A percentile compares a stretch with the other conserved stretches of the same genome.
These are phyloP conservation scores for Dynastes grantii DNA, from an alignment of 2,888 invertebrate genomes.

Conservation along the genomic window DNA sequence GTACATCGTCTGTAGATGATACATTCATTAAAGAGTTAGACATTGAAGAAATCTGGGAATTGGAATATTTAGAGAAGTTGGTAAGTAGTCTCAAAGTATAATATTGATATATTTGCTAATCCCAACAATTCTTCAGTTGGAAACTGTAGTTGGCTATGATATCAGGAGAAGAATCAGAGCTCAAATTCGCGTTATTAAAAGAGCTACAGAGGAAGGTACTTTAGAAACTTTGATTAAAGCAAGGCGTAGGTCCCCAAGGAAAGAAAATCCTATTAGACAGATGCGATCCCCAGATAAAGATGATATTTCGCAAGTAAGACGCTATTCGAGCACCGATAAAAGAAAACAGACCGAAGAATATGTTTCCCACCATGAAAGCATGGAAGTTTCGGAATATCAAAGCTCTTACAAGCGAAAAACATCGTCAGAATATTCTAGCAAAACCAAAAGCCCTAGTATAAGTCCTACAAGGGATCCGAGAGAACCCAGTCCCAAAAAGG, in stretches of 20 bases:
- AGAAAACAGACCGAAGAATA: constrained; percentile 46
- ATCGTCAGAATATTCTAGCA: constrained; percentile 55
- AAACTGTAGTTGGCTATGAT: constrained; percentile 84
- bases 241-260: constrained; percentile 57
- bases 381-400: constrained; percentile 57
- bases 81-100: constrained; percentile 69
- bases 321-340: constrained; percentile 33
- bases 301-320: not conserved
- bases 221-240: constrained; percentile 59
- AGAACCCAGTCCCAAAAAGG: constrained; percentile 41
- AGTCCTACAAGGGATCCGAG: constrained; percentile 48
- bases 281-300: not conserved
- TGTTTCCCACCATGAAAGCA: not conserved
- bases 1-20: constrained; percentile 28
- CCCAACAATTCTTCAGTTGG: constrained; percentile 74
- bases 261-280: constrained; percentile 21
- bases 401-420: constrained; percentile 58
- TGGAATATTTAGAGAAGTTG: constrained; percentile 81
- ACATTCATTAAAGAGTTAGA: constrained; percentile 68
- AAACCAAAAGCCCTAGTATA: constrained; percentile 29
- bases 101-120: too few relatives aligned
- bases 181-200: constrained; percentile 83
- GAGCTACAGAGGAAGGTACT: constrained; percentile 70
- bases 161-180: constrained; percentile 83
- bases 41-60: constrained; percentile 83